Conservation (phyloP, 2,113 vertebrate genomes). For the Alces alces region DNA sequence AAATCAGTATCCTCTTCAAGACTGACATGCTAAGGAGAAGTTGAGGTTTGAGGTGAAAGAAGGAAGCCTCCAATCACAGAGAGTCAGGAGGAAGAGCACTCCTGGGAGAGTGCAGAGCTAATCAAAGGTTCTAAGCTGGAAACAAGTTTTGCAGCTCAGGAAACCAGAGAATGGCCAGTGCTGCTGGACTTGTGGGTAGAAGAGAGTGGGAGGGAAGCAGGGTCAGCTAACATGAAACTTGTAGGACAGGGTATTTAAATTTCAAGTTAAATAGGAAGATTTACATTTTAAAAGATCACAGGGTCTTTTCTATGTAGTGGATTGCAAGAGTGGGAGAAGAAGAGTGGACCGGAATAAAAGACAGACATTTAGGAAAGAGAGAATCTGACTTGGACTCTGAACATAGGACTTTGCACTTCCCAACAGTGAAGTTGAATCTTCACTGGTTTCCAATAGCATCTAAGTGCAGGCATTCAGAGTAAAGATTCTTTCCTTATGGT, state of each 20-base stretch:
- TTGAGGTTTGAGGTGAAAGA: neutral
- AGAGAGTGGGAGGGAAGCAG: neutral
- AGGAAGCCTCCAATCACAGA: neutral
- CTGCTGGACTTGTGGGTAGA: neutral
- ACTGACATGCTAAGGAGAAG: neutral
- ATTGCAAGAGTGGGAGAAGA: neutral
- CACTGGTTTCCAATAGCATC: neutral
- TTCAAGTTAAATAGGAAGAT: neutral
- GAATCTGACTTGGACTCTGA: neutral
- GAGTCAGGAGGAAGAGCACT: neutral
- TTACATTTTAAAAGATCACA: neutral
- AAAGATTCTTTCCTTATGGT: neutral
- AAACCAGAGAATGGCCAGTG: neutral
- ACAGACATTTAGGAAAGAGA: neutral
- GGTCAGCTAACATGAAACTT: neutral
- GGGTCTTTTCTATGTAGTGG: neutral
- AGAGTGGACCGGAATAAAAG: neutral
- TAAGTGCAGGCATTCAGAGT: neutral
- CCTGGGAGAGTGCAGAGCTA: neutral
- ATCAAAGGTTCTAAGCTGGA: neutral
- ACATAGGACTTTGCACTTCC: neutral
- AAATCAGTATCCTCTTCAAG: neutral
- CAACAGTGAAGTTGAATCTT: neutral
- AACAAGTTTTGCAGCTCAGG: neutral
- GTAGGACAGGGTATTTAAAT: neutral